Evolutionary conservation across 2,113 vertebrate species (phyloP).

Genomic region (Nycticryphes semicollaris): DNA sequence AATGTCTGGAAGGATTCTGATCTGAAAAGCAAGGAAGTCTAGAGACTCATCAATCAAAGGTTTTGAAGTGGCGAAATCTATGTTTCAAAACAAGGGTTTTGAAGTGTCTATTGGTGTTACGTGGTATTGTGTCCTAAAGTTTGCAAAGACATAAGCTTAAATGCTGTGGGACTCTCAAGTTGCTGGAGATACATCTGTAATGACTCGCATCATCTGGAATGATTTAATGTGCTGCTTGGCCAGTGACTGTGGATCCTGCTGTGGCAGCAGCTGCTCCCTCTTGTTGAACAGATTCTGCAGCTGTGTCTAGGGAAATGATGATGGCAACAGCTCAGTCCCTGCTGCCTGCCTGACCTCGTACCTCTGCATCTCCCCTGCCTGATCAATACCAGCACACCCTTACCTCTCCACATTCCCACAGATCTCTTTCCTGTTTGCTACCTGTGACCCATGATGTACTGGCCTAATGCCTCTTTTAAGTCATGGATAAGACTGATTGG

Average conservation of each 20-base stretch:
- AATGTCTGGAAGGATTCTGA: background rate
- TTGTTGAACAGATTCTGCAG: background rate
- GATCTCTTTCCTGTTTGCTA: background rate
- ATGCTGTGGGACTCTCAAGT: background rate
- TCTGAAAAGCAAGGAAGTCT: background rate
- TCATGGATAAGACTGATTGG: background rate
- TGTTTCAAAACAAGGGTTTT: too few relatives aligned
- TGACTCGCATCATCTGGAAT: background rate
- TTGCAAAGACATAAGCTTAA: background rate
- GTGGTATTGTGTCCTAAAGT: background rate
- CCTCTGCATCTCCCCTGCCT: background rate
- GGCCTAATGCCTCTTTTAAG: background rate
- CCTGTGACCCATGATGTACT: background rate
- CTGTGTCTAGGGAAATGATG: background rate
- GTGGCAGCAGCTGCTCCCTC: slow-evolving; percentile 4
- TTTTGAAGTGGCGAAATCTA: background rate
- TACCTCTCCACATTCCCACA: background rate
- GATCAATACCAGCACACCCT: background rate
- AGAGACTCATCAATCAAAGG: background rate
- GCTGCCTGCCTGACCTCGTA: background rate
- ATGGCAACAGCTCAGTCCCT: background rate
- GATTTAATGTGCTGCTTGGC: background rate
- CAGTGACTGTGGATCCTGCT: background rate
- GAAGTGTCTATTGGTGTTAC: background rate
- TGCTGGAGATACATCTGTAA: background rate